Conservation (phyloP, 64 coral and sea anemone genomes). For the Montipora cactus region DNA sequence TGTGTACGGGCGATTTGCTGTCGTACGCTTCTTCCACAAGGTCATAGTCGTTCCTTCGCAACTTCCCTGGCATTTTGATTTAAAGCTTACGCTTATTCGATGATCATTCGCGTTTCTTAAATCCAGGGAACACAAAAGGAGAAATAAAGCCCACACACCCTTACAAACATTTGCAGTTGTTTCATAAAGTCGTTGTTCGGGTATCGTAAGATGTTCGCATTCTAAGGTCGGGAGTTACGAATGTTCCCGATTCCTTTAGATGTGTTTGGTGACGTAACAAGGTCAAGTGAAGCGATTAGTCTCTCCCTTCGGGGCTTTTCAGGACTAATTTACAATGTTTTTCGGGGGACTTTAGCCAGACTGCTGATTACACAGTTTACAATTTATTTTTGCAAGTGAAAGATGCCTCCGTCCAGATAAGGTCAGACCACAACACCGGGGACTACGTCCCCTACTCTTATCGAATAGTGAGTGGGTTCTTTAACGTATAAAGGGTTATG, state of each 20-base stretch:
- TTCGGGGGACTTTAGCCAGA: too few species aligned
- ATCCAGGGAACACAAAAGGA: background rate
- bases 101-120: background rate
- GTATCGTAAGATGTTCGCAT: background rate
- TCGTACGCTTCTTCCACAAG: constrained; percentile 89
- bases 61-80: constrained; percentile 86
- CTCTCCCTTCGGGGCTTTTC: too few species aligned
- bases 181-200: background rate
- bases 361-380: too few species aligned
- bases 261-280: too few species aligned
- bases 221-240: background rate
- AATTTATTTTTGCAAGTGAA: too few species aligned
- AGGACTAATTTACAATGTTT: too few species aligned
- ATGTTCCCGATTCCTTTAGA: background rate
- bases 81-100: background rate
- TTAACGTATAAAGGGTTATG: too few species aligned
- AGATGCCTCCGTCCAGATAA: too few species aligned
- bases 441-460: too few species aligned
- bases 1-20: constrained; percentile 83
- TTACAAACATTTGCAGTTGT: background rate
- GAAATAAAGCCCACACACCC: background rate
- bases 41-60: constrained; percentile 81
- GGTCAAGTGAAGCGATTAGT: too few species aligned
- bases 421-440: too few species aligned
- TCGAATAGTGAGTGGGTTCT: too few species aligned